These are phyloP conservation scores for Epistrophe eligans DNA, from an alignment of 2,888 invertebrate species.

Conservation along the genomic window DNA sequence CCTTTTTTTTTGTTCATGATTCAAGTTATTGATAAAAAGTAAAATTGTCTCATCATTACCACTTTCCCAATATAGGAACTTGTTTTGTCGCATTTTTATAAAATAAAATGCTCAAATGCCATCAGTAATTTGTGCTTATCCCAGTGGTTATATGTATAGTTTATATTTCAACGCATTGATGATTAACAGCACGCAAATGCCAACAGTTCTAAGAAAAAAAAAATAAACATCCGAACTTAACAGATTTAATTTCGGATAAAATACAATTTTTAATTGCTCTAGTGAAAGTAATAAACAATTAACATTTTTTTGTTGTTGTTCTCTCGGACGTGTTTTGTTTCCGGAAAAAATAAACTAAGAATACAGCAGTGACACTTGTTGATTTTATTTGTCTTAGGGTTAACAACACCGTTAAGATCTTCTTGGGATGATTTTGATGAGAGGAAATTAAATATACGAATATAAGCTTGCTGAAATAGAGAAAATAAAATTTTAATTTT, in stretches of 20 bases:
- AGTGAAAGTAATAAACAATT: conserved; percentile 73
- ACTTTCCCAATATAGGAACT: conserved; percentile 37
- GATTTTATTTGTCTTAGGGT: conserved; percentile 7
- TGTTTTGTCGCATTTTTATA: background rate
- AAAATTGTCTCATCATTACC: conserved; percentile 40
- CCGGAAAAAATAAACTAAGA: conserved; percentile 39
- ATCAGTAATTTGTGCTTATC: conserved; percentile 42
- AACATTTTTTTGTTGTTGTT: conserved; percentile 30
- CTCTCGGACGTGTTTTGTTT: conserved; percentile 35
- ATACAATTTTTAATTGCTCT: conserved; percentile 62
- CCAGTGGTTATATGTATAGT: conserved; percentile 2
- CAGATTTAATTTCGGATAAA: conserved; percentile 52
- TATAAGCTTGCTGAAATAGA: background rate
- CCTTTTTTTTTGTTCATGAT: background rate
- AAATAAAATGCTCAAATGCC: background rate
- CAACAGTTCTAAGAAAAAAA: conserved; percentile 26
- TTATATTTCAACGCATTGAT: conserved; percentile 33
- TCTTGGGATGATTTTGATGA: conserved; percentile 7
- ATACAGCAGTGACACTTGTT: conserved; percentile 41
- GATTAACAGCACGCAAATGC: conserved; percentile 36
- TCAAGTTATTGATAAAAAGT: conserved; percentile 51
- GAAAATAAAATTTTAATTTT: background rate
- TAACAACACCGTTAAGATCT: conserved; percentile 25
- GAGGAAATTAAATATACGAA: background rate
- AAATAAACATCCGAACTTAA: background rate